Conservation (phyloP, 2,113 vertebrate genomes). For the Tupaia tana region DNA sequence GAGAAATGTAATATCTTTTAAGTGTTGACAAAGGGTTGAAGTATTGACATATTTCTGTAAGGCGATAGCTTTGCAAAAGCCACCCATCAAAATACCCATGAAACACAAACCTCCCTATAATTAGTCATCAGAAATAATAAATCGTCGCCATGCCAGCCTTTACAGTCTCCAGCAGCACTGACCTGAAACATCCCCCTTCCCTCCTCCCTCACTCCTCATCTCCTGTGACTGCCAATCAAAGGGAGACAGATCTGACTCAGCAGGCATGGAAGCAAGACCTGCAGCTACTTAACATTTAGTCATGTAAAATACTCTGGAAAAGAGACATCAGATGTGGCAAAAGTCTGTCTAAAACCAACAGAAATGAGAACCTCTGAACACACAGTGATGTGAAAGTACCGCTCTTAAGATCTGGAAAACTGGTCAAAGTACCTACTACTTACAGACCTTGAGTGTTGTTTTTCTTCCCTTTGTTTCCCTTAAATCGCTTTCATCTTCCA, state of each 20-base stretch:
- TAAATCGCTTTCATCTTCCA: conserved; percentile 50
- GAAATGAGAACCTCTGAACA: background rate
- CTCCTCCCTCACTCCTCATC: background rate
- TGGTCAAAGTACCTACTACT: background rate
- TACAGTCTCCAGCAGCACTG: conserved; percentile 51
- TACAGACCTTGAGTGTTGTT: background rate
- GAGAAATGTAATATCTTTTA: conserved; percentile 75
- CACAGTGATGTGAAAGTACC: background rate
- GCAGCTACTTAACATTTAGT: conserved; percentile 57
- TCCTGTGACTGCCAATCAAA: conserved; percentile 79
- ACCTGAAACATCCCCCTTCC: conserved; percentile 34
- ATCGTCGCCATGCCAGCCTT: conserved; percentile 49
- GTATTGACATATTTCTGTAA: conserved; percentile 53
- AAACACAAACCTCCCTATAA: conserved; percentile 77
- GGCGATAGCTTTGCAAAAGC: conserved; percentile 62
- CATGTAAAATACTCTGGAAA: conserved; percentile 60
- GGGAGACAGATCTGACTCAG: conserved; percentile 69
- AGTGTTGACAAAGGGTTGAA: conserved; percentile 59
- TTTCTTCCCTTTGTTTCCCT: background rate
- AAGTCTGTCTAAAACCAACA: background rate
- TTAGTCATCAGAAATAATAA: conserved; percentile 83
- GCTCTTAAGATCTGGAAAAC: background rate
- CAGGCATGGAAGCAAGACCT: conserved; percentile 66
- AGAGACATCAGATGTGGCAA: conserved; percentile 7
- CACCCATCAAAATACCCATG: conserved; percentile 55